Conservation (phyloP, 2,888 invertebrate genomes). For the Adelphocoris suturalis region DNA sequence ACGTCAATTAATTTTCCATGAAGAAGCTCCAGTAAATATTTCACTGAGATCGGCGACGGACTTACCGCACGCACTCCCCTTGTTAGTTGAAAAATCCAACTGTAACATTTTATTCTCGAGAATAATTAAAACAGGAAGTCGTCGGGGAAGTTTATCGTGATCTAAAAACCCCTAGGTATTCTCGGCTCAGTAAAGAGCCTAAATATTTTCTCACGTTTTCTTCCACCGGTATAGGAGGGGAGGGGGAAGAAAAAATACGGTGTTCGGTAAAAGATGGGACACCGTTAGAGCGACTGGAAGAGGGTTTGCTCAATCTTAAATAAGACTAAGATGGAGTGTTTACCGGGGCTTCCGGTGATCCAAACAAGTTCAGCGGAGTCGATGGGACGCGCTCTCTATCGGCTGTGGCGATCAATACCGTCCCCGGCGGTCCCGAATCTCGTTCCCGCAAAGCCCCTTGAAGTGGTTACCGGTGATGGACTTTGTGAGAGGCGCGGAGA, state of each 20-base stretch:
- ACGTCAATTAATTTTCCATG: too few species aligned
- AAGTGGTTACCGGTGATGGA: slow-evolving; percentile 26
- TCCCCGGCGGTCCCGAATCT: slow-evolving; percentile 1
- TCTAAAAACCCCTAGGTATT: too few species aligned
- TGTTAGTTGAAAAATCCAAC: too few species aligned
- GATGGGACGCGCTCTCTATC: slow-evolving; percentile 16
- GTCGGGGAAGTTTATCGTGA: too few species aligned
- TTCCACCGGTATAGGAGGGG: too few species aligned
- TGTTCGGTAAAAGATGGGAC: background rate
- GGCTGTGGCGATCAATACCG: slow-evolving; percentile 1
- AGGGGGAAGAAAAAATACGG: background rate
- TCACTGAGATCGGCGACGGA: too few species aligned
- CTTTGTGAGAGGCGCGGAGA: background rate
- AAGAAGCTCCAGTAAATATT: too few species aligned
- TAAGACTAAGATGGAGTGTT: slow-evolving; percentile 52
- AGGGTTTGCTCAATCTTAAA: slow-evolving; percentile 16
- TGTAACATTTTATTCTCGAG: too few species aligned
- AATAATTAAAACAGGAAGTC: too few species aligned
- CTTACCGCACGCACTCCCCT: too few species aligned
- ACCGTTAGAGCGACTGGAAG: background rate
- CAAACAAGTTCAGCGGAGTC: slow-evolving; percentile 16
- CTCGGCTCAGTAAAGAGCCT: too few species aligned
- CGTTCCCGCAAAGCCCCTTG: slow-evolving; percentile 41
- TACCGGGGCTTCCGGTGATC: slow-evolving; percentile 40
- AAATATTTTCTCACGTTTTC: too few species aligned